Conservation (phyloP, 1,140 invertebrate genomes). For the Drosophila elegans region DNA sequence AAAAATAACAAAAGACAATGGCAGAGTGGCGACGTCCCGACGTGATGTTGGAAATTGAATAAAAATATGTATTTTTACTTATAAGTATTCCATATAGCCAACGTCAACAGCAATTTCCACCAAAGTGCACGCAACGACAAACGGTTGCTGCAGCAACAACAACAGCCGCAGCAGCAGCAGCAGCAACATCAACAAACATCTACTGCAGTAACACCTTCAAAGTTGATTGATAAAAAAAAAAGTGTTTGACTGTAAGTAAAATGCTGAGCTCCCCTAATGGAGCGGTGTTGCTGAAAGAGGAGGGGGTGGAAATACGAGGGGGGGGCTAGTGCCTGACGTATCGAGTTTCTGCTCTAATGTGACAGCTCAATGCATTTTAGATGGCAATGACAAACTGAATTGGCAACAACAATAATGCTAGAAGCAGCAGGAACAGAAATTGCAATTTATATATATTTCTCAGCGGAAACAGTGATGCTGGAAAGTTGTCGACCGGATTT, state of each 20-base stretch:
- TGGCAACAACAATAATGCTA: constrained; percentile 52
- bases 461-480: constrained; percentile 40
- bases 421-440: constrained; percentile 50
- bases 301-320: not conserved
- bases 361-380: constrained; percentile 83
- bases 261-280: constrained; percentile 49
- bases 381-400: constrained; percentile 78
- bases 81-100: constrained; percentile 67
- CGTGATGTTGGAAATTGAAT: constrained; percentile 75
- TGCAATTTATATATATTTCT: constrained; percentile 60
- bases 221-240: constrained; percentile 75
- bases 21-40: constrained; percentile 55
- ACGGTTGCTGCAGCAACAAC: constrained; percentile 27
- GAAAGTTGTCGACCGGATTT: not conserved
- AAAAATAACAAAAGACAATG: constrained; percentile 54
- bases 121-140: constrained; percentile 76
- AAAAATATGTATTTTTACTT: constrained; percentile 57
- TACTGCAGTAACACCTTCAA: constrained; percentile 68
- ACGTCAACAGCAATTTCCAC: constrained; percentile 72
- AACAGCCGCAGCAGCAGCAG: constrained; percentile 13
- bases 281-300: not conserved
- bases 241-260: constrained; percentile 58
- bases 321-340: constrained; percentile 45
- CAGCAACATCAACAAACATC: constrained; percentile 28
- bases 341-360: constrained; percentile 82